Conservation (phyloP, 2,797 vertebrate species). For the Vipera latastei region DNA sequence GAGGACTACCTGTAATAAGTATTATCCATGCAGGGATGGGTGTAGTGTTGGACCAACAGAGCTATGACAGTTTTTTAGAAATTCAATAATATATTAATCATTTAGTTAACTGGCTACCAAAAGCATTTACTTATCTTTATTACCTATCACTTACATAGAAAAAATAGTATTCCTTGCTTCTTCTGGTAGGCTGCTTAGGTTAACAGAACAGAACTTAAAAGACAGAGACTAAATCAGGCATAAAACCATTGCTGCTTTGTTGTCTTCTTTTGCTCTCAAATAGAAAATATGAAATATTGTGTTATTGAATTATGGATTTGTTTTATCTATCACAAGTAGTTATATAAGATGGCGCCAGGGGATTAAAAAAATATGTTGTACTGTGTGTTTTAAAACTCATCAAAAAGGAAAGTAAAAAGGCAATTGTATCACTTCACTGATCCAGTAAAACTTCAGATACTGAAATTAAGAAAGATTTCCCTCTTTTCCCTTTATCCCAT, state of each 20-base stretch:
- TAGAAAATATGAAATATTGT: not conserved
- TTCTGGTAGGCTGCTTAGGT: not conserved
- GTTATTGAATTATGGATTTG: not conserved
- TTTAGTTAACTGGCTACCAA: not conserved
- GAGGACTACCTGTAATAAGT: not conserved
- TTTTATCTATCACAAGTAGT: not conserved
- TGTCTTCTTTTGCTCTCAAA: not conserved
- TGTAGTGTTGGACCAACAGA: not conserved
- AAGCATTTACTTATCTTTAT: not conserved
- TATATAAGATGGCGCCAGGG: not conserved
- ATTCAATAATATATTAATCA: not conserved
- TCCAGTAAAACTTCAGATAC: not conserved
- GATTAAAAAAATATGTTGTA: not conserved
- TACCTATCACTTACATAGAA: not conserved
- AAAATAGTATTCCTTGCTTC: not conserved
- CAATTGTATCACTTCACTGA: not conserved
- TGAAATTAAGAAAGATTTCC: not conserved
- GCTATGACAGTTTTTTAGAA: not conserved
- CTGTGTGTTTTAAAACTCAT: not conserved
- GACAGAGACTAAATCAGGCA: not conserved
- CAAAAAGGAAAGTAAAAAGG: not conserved
- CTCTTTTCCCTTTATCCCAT: not conserved
- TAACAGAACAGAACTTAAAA: not conserved
- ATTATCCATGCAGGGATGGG: not conserved
- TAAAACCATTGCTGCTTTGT: not conserved